Conservation (phyloP, 2,888 invertebrate genomes). For the Imbricaverruca yamaguchii region DNA sequence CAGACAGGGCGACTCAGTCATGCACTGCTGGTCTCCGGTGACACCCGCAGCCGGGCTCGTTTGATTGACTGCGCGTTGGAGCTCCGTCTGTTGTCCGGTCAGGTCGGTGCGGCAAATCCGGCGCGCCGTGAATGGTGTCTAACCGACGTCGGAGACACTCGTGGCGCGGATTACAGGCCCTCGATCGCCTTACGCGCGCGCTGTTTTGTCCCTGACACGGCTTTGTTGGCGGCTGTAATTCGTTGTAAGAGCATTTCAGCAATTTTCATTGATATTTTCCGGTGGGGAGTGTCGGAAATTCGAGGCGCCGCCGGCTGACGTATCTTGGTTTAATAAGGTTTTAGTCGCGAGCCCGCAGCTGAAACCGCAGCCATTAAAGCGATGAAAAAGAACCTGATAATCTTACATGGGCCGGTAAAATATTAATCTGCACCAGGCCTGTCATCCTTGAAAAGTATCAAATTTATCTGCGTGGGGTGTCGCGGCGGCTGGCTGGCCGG, state of each 20-base stretch:
- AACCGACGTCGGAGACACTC: not conserved
- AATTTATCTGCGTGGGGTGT: not conserved
- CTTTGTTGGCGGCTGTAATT: not conserved
- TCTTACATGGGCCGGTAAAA: not conserved
- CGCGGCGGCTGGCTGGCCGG: not conserved
- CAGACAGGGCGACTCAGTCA: too few relatives aligned
- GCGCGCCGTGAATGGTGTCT: not conserved
- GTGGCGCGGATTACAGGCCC: not conserved
- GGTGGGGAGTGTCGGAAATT: conserved; percentile 9
- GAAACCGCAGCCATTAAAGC: conserved; percentile 8
- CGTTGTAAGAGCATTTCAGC: conserved; percentile 12
- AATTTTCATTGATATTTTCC: conserved; percentile 20
- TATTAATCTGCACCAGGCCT: not conserved
- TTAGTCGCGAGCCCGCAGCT: not conserved
- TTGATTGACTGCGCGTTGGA: too few relatives aligned
- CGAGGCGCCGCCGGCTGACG: not conserved
- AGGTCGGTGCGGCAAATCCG: too few relatives aligned
- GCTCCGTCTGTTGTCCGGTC: too few relatives aligned
- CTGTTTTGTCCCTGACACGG: not conserved
- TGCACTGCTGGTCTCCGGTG: too few relatives aligned
- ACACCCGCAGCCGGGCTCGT: too few relatives aligned
- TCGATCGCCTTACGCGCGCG: not conserved
- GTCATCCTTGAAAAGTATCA: not conserved
- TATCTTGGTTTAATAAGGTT: conserved; percentile 14
- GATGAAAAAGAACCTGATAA: conserved; percentile 14